Base-by-base conservation (phyloP, 2,797 vertebrate species). In the Pteropus rufus region DNA sequence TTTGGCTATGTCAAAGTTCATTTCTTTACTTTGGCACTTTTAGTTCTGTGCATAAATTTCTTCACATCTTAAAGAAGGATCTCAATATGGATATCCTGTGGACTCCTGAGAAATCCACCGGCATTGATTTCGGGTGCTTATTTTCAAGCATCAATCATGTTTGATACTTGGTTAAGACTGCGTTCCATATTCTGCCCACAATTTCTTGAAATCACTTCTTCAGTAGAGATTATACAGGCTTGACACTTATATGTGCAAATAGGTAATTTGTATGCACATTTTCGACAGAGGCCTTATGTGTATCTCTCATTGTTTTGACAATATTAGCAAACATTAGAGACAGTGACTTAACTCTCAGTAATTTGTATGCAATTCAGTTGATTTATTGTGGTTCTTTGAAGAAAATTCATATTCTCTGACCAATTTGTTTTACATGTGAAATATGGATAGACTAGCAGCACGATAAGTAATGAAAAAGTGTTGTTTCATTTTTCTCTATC, bases 321-420 rank as follows among this genome's bases (percentile, higher is more conserved):
- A 89, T 91, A 97, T 94, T 89, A 96, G 81, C 85, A 97, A 97
- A 95, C n/a, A 89, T 95, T 94, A 92, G 54, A 91, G 69, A 89
- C 24, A 72, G 19, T 49, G 44, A 73, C 56, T 91, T 94, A 67
- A 88, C 7, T 54, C 31, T 82, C 70, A 39, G 39, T 89, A 82
- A 73, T 93, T 92, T 96, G 36, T 69, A 60, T 95, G 70, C 65
- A 86, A 24, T 94, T 90, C 89, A 83, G 73, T 79, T 52, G 34
- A 41, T 15, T 67, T 86, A 46, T 34, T 83, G 39, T 41, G 41
- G 26, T 49, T 92, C 24, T 93, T 70, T 58, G 56, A 92, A 84
- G 34, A 91, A 95, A 94, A 93, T 81, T 91, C 21, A 16, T 49
- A 49, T 65, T 19, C 54, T 87, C 24, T 77, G 79, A 52, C 34